These are phyloP conservation scores for Acrobasis repandana DNA, from an alignment of 2,888 invertebrate species.

Conservation along the genomic window DNA sequence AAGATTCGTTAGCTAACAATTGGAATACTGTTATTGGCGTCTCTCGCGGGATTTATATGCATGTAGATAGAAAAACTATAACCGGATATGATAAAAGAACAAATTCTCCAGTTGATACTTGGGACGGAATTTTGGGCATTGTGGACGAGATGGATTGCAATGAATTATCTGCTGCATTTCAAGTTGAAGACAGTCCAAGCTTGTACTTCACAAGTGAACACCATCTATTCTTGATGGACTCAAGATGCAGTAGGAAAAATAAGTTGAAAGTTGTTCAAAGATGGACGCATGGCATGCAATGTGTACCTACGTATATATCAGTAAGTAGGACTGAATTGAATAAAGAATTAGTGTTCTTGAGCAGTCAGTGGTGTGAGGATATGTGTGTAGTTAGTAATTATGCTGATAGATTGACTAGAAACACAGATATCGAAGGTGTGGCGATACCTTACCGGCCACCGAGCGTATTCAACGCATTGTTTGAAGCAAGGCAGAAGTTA, in stretches of 20 bases:
- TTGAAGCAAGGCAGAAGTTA: constrained; percentile 53
- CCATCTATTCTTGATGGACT: constrained; percentile 64
- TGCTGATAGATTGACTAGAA: constrained; percentile 45
- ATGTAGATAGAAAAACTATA: constrained; percentile 54
- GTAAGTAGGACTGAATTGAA: constrained; percentile 58
- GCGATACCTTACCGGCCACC: constrained; percentile 67
- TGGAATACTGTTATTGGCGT: constrained; percentile 67
- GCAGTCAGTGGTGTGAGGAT: constrained; percentile 74
- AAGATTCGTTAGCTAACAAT: constrained; percentile 53
- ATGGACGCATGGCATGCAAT: constrained; percentile 83
- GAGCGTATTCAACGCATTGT: constrained; percentile 54
- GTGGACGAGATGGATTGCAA: constrained; percentile 60
- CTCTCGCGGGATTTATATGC: constrained; percentile 57
- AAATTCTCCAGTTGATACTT: constrained; percentile 47
- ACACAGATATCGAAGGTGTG: constrained; percentile 45
- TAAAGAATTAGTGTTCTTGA: constrained; percentile 62
- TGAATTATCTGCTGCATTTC: constrained; percentile 55
- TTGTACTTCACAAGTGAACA: constrained; percentile 67
- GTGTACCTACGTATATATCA: constrained; percentile 69
- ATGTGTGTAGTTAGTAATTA: constrained; percentile 64
- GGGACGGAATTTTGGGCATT: constrained; percentile 49
- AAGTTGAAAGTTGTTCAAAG: constrained; percentile 65
- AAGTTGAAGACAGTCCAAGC: constrained; percentile 50
- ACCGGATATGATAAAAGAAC: constrained; percentile 70
- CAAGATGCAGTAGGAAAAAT: constrained; percentile 48